Evolutionary conservation across 1,140 invertebrate species (phyloP).

Genomic region (Eumeta japonica): DNA sequence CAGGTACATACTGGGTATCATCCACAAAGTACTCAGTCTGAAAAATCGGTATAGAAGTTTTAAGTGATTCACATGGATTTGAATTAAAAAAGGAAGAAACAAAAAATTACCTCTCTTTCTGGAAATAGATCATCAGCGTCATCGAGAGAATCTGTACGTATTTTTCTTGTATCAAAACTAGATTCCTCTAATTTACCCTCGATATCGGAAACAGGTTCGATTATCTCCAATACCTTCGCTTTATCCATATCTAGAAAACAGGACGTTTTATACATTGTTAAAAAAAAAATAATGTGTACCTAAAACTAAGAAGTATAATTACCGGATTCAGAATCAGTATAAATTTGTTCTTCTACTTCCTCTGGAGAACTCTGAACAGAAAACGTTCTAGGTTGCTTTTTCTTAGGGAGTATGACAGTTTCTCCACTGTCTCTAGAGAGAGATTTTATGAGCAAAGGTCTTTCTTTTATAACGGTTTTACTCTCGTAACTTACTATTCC

Average conservation of each 20-base stretch:
- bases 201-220: conserved; percentile 49
- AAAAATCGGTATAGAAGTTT: conserved; percentile 10
- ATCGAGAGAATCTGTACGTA: conserved; percentile 53
- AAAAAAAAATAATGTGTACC: conserved; percentile 5
- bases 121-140: conserved; percentile 53
- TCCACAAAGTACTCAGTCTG: conserved; percentile 42
- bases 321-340: conserved; percentile 57
- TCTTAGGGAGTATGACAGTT: conserved; percentile 46
- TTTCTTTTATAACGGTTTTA: conserved; percentile 29
- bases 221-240: conserved; percentile 55
- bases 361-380: conserved; percentile 57
- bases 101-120: conserved; percentile 46
- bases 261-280: not conserved
- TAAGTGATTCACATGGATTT: not conserved
- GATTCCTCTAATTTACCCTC: conserved; percentile 38
- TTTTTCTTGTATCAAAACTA: conserved; percentile 50
- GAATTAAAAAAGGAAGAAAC: not conserved
- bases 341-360: conserved; percentile 57
- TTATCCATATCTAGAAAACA: conserved; percentile 50
- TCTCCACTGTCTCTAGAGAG: conserved; percentile 48
- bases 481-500: conserved; percentile 26
- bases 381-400: conserved; percentile 47
- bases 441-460: conserved; percentile 41
- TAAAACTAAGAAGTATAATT: conserved; percentile 6
- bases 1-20: no score